A percentile compares a stretch with the other conserved stretches of the same genome.
Evolutionary conservation across 2,113 vertebrate genomes (phyloP).

Genomic region (Eudyptes chrysolophus): DNA sequence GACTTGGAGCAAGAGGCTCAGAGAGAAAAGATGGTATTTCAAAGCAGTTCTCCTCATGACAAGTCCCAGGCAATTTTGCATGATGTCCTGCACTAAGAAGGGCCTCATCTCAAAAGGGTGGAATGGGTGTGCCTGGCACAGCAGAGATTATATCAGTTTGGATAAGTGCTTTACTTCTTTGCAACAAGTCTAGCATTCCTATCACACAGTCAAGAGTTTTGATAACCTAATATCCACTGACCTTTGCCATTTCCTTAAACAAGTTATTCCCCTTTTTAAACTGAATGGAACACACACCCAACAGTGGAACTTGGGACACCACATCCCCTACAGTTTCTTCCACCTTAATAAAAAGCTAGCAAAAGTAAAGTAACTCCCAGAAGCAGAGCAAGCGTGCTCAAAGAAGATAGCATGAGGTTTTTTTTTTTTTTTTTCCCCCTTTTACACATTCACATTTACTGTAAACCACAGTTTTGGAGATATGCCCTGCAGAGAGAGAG

Average conservation of each 20-base stretch:
- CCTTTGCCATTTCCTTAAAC: not conserved
- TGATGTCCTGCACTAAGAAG: not conserved
- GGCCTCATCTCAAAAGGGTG: not conserved
- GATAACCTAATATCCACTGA: not conserved
- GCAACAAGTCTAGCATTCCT: not conserved
- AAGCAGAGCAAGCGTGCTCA: not conserved
- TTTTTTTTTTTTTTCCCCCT: not conserved
- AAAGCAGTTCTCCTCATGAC: not conserved
- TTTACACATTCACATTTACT: not conserved
- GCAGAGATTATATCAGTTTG: not conserved
- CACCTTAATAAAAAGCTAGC: not conserved
- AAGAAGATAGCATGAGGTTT: accelerated
- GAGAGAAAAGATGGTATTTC: not conserved
- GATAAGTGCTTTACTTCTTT: not conserved
- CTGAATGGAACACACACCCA: not conserved
- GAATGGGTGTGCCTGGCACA: not conserved
- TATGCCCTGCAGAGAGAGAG: not conserved
- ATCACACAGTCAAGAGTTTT: not conserved
- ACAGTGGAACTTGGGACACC: not conserved
- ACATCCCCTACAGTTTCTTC: not conserved
- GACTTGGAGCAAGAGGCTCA: not conserved
- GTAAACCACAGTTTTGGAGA: not conserved
- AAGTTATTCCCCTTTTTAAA: not conserved
- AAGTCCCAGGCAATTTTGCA: not conserved
- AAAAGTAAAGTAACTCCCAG: not conserved